phyloP scores from a whole-genome alignment of 2,113 vertebrate species.

The Peromyscus leucopus region DNA sequence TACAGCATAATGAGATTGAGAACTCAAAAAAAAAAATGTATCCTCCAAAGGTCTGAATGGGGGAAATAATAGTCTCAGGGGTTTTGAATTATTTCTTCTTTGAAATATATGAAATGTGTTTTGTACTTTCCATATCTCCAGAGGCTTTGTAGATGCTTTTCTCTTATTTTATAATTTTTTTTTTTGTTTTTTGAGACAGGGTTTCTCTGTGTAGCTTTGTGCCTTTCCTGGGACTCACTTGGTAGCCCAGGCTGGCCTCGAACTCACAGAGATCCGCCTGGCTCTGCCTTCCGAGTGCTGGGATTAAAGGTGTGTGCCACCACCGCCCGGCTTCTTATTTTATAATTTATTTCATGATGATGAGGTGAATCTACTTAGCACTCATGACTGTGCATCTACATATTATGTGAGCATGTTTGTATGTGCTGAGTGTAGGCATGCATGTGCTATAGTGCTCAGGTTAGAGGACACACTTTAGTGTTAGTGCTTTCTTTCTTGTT shows the following conservation, averaged over 20 bases:
- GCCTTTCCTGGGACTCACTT: too few relatives aligned
- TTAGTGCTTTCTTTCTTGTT: neutral
- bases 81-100: neutral
- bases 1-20: neutral
- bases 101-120: neutral
- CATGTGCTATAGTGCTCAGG: neutral
- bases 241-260: too few relatives aligned
- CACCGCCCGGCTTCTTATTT: too few relatives aligned
- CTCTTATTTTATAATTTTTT: neutral
- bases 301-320: too few relatives aligned
- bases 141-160: neutral
- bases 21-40: too few relatives aligned
- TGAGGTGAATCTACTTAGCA: neutral
- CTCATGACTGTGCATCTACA: neutral
- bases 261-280: too few relatives aligned
- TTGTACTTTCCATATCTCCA: neutral
- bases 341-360: neutral
- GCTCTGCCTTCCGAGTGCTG: too few relatives aligned
- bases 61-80: neutral
- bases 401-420: neutral
- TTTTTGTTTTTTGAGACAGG: too few relatives aligned
- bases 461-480: neutral
- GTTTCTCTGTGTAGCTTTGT: too few relatives aligned
- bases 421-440: neutral
- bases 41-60: too few relatives aligned